Evolutionary conservation across 2,113 vertebrate species (phyloP).

Genomic region (Noctilio leporinus): DNA sequence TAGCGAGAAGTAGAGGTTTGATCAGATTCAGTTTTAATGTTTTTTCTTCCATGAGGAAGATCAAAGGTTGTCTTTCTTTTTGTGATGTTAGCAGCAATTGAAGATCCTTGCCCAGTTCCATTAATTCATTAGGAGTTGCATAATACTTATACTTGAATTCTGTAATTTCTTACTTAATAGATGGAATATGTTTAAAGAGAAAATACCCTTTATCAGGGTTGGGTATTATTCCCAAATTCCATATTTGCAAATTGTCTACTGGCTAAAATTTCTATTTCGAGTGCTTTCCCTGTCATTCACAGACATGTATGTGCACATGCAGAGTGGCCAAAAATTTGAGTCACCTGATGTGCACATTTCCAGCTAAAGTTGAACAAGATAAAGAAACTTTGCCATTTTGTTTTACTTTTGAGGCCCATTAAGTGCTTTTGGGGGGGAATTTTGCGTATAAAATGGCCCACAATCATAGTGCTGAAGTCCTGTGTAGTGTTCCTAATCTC

Average conservation of each 20-base stretch:
- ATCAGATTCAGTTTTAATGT: not conserved
- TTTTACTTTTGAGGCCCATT: not conserved
- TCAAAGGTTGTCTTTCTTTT: not conserved
- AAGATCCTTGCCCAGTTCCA: no score
- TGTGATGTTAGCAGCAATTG: not conserved
- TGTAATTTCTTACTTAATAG: not conserved
- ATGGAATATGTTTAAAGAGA: not conserved
- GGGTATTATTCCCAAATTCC: not conserved
- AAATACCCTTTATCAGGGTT: not conserved
- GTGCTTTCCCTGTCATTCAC: not conserved
- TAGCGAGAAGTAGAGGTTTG: not conserved
- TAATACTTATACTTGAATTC: conserved; percentile 2
- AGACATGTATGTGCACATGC: no score
- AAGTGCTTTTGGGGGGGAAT: not conserved
- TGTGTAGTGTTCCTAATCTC: not conserved
- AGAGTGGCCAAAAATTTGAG: not conserved
- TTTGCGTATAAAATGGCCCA: not conserved
- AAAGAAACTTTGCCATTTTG: not conserved
- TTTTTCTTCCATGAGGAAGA: not conserved
- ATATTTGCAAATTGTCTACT: not conserved
- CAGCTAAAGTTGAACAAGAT: not conserved
- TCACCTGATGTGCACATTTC: not conserved
- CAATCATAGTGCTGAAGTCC: not conserved
- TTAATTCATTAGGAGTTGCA: not conserved
- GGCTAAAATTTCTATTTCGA: not conserved